Percentiles rank a stretch among this genome's conserved stretches.
Conservation (phyloP, 1,140 invertebrate species). For the Papilio machaon region DNA sequence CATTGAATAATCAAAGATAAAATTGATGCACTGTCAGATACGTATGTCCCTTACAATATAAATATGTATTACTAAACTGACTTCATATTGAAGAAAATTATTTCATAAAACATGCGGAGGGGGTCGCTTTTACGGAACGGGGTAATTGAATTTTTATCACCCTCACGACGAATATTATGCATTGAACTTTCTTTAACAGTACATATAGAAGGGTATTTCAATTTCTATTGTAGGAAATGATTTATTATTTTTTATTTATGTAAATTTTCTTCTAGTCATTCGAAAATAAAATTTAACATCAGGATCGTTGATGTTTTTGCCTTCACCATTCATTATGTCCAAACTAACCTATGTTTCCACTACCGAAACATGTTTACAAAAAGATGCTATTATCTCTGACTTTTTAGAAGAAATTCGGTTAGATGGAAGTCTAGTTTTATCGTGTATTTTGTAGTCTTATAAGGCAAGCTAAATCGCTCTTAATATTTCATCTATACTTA, state of each 20-base stretch:
- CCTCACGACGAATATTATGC: constrained; percentile 18
- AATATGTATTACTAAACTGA: neutral
- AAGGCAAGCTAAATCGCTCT: no score
- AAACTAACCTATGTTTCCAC: no score
- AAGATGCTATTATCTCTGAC: no score
- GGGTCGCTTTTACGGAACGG: constrained; percentile 1
- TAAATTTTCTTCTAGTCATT: neutral
- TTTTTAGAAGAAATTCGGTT: no score
- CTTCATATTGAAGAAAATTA: constrained; percentile 34
- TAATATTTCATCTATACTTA: neutral
- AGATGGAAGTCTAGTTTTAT: no score
- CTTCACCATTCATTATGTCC: no score
- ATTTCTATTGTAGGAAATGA: neutral
- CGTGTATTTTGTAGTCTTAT: no score
- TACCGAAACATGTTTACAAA: no score
- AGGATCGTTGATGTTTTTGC: no score
- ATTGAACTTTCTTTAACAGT: constrained; percentile 17
- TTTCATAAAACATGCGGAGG: constrained; percentile 32
- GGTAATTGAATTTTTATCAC: constrained; percentile 37
- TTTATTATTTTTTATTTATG: neutral
- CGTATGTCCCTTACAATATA: neutral
- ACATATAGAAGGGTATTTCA: constrained; percentile 10
- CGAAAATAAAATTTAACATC: no score
- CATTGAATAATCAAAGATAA: neutral
- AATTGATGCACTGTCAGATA: neutral